phyloP scores from a whole-genome alignment of 2,888 invertebrate species.

The Sepioteuthis lessoniana region DNA sequence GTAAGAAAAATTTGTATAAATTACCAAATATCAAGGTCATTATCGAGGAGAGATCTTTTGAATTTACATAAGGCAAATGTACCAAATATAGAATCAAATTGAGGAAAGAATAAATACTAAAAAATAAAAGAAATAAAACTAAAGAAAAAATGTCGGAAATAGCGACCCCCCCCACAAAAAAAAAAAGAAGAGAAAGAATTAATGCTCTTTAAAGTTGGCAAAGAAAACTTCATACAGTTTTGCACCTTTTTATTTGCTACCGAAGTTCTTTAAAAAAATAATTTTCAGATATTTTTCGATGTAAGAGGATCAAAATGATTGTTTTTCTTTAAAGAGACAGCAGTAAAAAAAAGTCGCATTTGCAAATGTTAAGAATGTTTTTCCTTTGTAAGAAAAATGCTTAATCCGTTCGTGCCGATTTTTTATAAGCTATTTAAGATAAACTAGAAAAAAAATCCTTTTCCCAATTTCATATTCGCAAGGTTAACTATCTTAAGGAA shows the following conservation, averaged over 20 bases:
- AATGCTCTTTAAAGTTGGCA: no score
- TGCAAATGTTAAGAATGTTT: neutral
- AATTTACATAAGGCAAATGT: no score
- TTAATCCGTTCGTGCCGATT: neutral
- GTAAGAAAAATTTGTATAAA: no score
- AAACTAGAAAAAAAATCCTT: neutral
- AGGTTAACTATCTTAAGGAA: neutral
- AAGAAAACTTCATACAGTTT: neutral
- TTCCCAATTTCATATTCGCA: neutral
- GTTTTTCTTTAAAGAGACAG: neutral
- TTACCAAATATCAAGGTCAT: no score
- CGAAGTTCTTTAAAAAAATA: neutral
- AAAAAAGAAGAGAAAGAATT: no score
- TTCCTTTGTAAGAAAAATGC: neutral
- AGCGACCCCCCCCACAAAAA: no score
- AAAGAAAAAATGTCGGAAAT: no score
- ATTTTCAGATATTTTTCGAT: neutral
- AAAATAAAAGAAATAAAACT: no score
- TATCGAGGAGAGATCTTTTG: no score
- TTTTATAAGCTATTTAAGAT: neutral
- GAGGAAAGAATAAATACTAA: no score
- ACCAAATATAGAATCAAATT: no score
- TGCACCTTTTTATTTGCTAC: neutral
- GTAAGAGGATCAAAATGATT: neutral
- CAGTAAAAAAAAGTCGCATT: neutral